These are phyloP conservation scores for Spea multiplicata DNA, from an alignment of 2,113 vertebrate genomes.

Conservation along the genomic window DNA sequence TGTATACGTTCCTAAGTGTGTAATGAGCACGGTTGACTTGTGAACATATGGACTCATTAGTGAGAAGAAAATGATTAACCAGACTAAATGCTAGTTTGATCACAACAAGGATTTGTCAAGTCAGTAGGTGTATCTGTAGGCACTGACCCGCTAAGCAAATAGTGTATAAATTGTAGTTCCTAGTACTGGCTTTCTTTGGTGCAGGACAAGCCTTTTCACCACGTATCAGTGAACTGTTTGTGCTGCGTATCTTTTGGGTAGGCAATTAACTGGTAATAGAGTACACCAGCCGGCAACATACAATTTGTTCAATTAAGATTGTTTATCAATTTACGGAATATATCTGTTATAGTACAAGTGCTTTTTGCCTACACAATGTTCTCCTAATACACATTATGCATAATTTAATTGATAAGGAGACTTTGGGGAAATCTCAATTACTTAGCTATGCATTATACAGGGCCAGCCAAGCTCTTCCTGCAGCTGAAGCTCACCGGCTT, in stretches of 20 bases:
- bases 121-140: neutral
- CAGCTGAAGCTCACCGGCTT: too few relatives aligned
- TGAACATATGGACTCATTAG: constrained; percentile 7
- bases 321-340: too few relatives aligned
- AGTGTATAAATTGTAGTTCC: neutral
- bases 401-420: too few relatives aligned
- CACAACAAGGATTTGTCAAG: neutral
- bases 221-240: constrained; percentile 4
- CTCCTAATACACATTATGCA: too few relatives aligned
- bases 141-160: neutral
- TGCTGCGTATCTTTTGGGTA: neutral
- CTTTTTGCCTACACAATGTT: too few relatives aligned
- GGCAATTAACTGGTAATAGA: neutral
- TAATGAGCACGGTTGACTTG: neutral
- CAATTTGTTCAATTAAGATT: too few relatives aligned
- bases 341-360: too few relatives aligned
- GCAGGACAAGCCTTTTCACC: neutral
- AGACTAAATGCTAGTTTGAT: neutral
- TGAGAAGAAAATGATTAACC: neutral
- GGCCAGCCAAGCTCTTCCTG: too few relatives aligned
- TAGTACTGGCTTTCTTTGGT: neutral
- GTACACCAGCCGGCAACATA: neutral
- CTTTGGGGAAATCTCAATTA: too few relatives aligned
- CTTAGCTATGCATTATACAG: too few relatives aligned
- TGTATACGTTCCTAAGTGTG: neutral